Conservation (phyloP, 2,888 invertebrate genomes). For the Drosophila cognata region DNA sequence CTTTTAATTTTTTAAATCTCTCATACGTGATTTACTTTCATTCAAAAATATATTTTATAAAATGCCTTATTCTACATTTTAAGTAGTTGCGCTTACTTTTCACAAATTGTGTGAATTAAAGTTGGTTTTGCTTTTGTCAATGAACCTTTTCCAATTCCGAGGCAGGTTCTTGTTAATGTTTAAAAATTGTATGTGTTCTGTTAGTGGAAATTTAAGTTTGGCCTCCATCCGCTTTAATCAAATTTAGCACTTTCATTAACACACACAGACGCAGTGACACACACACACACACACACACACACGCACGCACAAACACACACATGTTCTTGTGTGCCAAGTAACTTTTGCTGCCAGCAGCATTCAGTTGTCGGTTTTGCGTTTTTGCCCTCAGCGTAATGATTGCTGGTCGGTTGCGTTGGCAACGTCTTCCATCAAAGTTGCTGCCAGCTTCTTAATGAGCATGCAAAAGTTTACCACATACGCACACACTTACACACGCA, state of each 20-base stretch:
- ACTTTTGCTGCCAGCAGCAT: conserved; percentile 61
- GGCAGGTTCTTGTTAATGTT: conserved; percentile 17
- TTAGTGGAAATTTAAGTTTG: conserved; percentile 34
- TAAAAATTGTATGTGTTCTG: conserved; percentile 21
- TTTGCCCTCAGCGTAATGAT: conserved; percentile 41
- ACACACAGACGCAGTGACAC: conserved; percentile 2
- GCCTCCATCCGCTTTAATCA: conserved; percentile 21
- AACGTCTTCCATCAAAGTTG: conserved; percentile 62
- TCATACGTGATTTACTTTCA: not conserved
- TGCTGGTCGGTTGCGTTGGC: conserved; percentile 35
- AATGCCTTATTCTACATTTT: not conserved
- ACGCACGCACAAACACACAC: not conserved
- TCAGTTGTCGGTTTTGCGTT: conserved; percentile 35
- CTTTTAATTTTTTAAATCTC: not conserved
- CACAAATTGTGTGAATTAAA: not conserved
- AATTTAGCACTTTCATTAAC: conserved; percentile 48
- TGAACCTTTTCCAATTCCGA: not conserved
- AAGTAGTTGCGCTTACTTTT: accelerated
- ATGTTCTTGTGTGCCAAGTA: conserved; percentile 40
- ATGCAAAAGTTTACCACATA: conserved; percentile 68
- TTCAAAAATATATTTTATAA: not conserved
- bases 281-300: conserved; percentile 2
- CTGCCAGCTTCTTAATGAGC: conserved; percentile 72
- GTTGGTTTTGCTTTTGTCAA: not conserved
- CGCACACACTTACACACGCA: conserved; percentile 8